A percentile compares a stretch with the other conserved stretches of the same genome.
phyloP scores from a whole-genome alignment of 1,140 invertebrate genomes.

The Holcopasites calliopsidis region DNA sequence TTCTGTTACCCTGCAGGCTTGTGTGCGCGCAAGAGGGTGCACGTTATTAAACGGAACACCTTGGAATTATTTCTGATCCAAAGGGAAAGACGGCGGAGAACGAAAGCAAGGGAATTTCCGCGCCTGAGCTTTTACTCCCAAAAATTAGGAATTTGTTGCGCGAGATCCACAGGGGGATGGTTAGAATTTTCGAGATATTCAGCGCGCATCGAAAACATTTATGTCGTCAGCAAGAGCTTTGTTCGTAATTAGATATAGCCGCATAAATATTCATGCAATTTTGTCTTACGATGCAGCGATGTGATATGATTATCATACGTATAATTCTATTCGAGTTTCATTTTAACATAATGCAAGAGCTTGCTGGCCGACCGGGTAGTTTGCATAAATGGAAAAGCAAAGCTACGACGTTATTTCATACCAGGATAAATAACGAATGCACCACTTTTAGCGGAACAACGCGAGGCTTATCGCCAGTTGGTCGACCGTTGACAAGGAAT shows the following conservation, averaged over 20 bases:
- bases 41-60: constrained; percentile 19
- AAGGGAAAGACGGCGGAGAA: not conserved
- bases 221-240: not conserved
- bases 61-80: constrained; percentile 17
- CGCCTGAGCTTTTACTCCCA: not conserved
- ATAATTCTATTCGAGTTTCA: too few relatives aligned
- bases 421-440: too few relatives aligned
- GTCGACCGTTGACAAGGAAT: not conserved
- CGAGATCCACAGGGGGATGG: not conserved
- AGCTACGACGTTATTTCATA: too few relatives aligned
- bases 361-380: too few relatives aligned
- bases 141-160: not conserved
- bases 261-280: too few relatives aligned
- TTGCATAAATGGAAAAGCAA: too few relatives aligned
- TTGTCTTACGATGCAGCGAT: too few relatives aligned
- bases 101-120: not conserved
- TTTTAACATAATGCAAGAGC: too few relatives aligned
- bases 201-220: not conserved
- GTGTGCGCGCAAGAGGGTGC: not conserved
- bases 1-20: constrained; percentile 15
- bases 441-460: too few relatives aligned
- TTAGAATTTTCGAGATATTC: too few relatives aligned
- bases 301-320: too few relatives aligned
- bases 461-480: not conserved
- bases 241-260: too few relatives aligned